Evolutionary conservation across 2,113 vertebrate genomes (phyloP).

Genomic region (Pseudopipra pipra): DNA sequence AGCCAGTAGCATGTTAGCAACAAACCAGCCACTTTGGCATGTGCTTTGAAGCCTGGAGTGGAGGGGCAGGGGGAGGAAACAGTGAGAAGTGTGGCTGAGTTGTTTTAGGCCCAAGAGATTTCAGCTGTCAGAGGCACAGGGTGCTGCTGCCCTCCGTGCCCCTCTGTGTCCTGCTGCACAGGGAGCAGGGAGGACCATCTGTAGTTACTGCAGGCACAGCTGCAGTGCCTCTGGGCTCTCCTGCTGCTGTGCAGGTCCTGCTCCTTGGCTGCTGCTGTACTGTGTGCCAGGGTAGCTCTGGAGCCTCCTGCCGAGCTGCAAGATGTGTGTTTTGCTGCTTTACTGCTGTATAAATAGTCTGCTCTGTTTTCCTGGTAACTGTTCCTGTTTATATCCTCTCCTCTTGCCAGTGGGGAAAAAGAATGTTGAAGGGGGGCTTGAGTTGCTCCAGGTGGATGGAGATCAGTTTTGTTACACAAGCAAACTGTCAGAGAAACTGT

Average conservation of each 20-base stretch:
- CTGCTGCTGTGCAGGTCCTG: background rate
- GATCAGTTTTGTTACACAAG: background rate
- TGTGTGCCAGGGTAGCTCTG: background rate
- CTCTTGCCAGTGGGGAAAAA: background rate
- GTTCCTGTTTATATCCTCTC: background rate
- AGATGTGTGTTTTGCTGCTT: background rate
- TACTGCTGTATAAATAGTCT: background rate
- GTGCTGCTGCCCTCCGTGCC: background rate
- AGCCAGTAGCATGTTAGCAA: background rate
- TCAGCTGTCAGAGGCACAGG: too few species aligned
- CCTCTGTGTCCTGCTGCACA: background rate
- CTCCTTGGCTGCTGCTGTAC: background rate
- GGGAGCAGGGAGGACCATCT: background rate
- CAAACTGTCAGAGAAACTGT: background rate
- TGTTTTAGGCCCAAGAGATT: background rate
- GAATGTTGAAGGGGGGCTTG: background rate
- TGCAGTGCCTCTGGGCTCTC: background rate
- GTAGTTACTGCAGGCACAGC: rapidly evolving
- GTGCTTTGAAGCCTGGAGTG: background rate
- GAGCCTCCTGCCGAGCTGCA: background rate
- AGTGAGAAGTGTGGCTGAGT: background rate
- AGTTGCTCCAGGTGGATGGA: background rate
- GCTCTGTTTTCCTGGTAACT: background rate
- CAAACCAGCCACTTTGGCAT: background rate
- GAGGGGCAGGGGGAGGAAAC: background rate